Evolutionary conservation across 64 coral and sea anemone genomes (phyloP), one percentile per base, ranked within the genome.

Genomic region (Stichodactyla mertensii): DNA sequence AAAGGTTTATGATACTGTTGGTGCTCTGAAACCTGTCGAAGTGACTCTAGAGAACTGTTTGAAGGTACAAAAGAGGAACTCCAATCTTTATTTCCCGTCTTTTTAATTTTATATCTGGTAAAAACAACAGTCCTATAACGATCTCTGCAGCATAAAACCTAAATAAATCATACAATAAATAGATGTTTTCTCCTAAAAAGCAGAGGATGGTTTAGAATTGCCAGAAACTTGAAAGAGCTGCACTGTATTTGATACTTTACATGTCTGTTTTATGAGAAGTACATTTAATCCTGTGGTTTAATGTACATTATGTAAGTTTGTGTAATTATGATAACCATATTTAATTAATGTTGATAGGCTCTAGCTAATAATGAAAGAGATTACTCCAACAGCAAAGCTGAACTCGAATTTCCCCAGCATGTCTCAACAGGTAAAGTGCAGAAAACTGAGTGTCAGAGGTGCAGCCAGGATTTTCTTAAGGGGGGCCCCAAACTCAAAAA

Each of bases 371-470:
- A 91, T 13, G 60, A 51, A 22, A 85, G 89, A 31, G 88, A 99
- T 45, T 94, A 95, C n/a, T 61, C 88, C 22, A 95, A 90, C 27
- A 89, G 83, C 55, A 92, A 95, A 64, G 91, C 88, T 55, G 78
- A 89, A 57, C 79, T 99, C 45, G 97, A 95, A 71, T 99, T 99
- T 71, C 93, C 90, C 64, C 97, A 99, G 52, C 97, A 99, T 88
- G 91, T 99, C 23, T 99, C 97, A 20, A 86, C 97, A 95, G 97
- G 95, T 98, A 71, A 14, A 52, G 36, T 45, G 36, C 36, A 45
- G 36, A 31, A 31, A 31, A 45, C 36, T 45, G 36, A 2, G 36
- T 45, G 36, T 45, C 36, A 45, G 36, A 2, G 36, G 36, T 4
- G 36, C 3, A 45, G 36, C 36, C 36, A 45, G 36, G 3, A 45